Evolutionary conservation across 2,113 vertebrate genomes (phyloP), one percentile per base, ranked within the genome.

Genomic region (Brachyistius frenatus): DNA sequence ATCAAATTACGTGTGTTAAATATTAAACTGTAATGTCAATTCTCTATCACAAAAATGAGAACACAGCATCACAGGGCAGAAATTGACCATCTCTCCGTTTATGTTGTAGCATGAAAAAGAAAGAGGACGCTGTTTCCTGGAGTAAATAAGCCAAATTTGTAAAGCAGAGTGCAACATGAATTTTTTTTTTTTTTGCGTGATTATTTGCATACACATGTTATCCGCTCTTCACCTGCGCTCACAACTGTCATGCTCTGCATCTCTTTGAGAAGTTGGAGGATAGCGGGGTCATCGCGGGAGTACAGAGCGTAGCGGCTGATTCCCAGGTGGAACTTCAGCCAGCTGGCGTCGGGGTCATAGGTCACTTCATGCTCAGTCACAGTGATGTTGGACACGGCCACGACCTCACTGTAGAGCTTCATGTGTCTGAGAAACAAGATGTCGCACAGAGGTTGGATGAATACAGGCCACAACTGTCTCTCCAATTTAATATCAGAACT

Each of bases 301-400:
- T 99, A 99, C 16, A 99, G 93, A 10, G 96, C 96, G 0, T 96
- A 94, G 15, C 95, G 94, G 73, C 55, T 96, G 66, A 99, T 99
- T 5, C 96, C 97, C 89, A 96, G 84, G 78, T 99, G 97, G 91
- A 99, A 99, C 80, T 95, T 96, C 36, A 99, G 75, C 98, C 98
- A 99, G 85, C 93, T 95, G 88, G 97, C 94, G 1, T 96, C 89
- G 0, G 88, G 89, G 49, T 91, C 93, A 16, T 97, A 93, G 64
- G 72, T 93, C 70, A 90, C 88, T 0, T 92, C 57, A 1, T 90
- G 91, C 5, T 90, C 49, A 1, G 58, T 81, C 9, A 93, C 23
- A 0, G 91, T 89, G 67, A 93, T 30, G 84, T 95, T 95, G 44
- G 89, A 76, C 14, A 83, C 49, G 4, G 88, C 88, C 0, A 88